Conservation (phyloP, 2,888 invertebrate genomes). For the Junonia oenone region DNA sequence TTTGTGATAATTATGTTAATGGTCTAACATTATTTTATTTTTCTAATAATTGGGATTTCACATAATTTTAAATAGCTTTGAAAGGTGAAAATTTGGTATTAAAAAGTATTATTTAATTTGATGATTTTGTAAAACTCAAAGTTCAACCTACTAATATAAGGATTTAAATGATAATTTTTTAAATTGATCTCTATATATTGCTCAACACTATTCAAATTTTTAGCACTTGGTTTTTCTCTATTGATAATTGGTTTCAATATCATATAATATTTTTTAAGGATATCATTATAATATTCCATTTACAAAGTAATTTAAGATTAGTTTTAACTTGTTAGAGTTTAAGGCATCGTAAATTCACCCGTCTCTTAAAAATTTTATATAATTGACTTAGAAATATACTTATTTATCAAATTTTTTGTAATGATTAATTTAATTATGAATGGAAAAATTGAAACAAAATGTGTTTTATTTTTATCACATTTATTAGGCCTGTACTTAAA, state of each 20-base stretch:
- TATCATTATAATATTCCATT: constrained; percentile 69
- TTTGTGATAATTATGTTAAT: background rate
- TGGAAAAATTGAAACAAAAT: constrained; percentile 54
- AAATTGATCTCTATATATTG: constrained; percentile 47
- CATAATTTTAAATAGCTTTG: background rate
- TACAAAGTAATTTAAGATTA: constrained; percentile 73
- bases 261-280: constrained; percentile 15
- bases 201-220: constrained; percentile 26
- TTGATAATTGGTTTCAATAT: background rate
- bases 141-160: background rate
- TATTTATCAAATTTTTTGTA: constrained; percentile 76
- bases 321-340: constrained; percentile 61
- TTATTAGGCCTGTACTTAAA: constrained; percentile 40
- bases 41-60: background rate
- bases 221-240: background rate
- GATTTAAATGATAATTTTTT: background rate
- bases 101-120: background rate
- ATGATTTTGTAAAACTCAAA: background rate
- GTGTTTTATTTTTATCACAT: constrained; percentile 52
- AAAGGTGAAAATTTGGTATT: background rate
- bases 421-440: constrained; percentile 72
- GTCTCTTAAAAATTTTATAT: constrained; percentile 79
- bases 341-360: constrained; percentile 77
- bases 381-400: constrained; percentile 79
- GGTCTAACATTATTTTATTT: background rate